A percentile compares a stretch with the other conserved stretches of the same genome.
Conservation (phyloP, 2,888 invertebrate species). For the Hydropsyche betteni region DNA sequence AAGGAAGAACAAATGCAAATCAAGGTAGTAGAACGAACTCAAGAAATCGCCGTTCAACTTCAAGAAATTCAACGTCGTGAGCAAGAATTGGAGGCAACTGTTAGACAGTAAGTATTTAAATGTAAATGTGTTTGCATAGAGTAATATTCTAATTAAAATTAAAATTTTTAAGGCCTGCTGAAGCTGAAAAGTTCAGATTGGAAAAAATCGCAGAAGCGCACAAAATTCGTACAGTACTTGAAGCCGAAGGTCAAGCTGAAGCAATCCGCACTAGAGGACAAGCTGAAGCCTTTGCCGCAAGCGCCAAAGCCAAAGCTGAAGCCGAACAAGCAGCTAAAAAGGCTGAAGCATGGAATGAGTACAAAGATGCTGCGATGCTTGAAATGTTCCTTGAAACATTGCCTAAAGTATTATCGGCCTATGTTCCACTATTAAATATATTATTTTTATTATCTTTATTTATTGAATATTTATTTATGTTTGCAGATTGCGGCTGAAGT, state of each 20-base stretch:
- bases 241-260: conserved; percentile 96
- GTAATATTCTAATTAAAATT: neutral
- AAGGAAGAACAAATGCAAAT: conserved; percentile 99
- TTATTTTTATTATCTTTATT: neutral
- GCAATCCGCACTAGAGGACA: conserved; percentile 83
- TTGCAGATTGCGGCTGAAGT: conserved; percentile 93
- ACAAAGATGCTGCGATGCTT: conserved; percentile 93
- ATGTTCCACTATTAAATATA: neutral
- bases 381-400: conserved; percentile 96
- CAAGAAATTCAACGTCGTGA: conserved; percentile 94
- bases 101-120: conserved; percentile 67
- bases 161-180: conserved; percentile 77
- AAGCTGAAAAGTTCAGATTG: conserved; percentile 90
- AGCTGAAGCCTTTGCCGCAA: conserved; percentile 92
- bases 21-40: conserved; percentile 87
- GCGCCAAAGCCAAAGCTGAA: conserved; percentile 94
- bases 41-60: conserved; percentile 94
- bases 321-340: conserved; percentile 98
- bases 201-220: conserved; percentile 97
- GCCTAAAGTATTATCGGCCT: conserved; percentile 77
- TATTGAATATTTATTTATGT: neutral
- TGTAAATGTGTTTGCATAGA: neutral
- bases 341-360: conserved; percentile 96
- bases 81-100: conserved; percentile 90
- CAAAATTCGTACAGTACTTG: conserved; percentile 85